Conservation (phyloP, 1,140 invertebrate genomes). For the Agrypnia vestita region DNA sequence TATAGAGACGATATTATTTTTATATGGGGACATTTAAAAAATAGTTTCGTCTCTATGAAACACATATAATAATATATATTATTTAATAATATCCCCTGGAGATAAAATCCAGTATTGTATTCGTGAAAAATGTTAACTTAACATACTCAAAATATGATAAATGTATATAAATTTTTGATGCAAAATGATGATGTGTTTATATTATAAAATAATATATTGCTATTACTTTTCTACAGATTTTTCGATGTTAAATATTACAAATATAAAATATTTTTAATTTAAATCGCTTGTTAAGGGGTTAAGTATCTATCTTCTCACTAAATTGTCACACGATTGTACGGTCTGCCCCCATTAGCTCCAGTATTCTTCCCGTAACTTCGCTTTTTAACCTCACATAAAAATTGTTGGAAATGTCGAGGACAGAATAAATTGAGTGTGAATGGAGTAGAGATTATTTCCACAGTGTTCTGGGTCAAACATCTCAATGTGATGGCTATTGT, state of each 20-base stretch:
- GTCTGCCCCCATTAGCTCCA: conserved; percentile 13
- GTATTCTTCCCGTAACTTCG: conserved; percentile 4
- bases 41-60: no score
- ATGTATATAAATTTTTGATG: no score
- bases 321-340: conserved; percentile 32
- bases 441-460: background rate
- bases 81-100: no score
- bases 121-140: no score
- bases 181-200: no score
- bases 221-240: conserved; percentile 10
- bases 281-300: background rate
- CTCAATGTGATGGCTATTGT: conserved; percentile 9
- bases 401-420: conserved; percentile 24
- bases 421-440: conserved; percentile 22
- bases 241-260: background rate
- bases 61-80: no score
- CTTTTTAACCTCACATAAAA: conserved; percentile 29
- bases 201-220: background rate
- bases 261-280: no score
- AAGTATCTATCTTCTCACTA: conserved; percentile 5
- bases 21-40: no score
- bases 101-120: no score
- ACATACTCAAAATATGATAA: no score
- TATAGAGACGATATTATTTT: no score
- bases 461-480: conserved; percentile 22